A percentile compares a stretch with the other conserved stretches of the same genome.
Evolutionary conservation across 2,797 vertebrate species (phyloP).

Genomic region (Sebastes alutus): DNA sequence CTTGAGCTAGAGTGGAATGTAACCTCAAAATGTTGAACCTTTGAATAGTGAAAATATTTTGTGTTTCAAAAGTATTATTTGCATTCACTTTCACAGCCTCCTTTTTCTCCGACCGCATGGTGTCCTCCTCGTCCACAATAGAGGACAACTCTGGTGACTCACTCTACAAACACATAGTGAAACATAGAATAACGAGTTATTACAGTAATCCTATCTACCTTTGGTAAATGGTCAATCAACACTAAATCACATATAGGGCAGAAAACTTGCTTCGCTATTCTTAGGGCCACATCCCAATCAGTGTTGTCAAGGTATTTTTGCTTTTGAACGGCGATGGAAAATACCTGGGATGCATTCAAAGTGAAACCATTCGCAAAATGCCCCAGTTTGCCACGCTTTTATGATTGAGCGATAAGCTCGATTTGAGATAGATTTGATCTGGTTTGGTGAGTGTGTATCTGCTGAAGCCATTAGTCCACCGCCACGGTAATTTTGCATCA

Average conservation of each 20-base stretch:
- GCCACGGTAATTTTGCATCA: fast-evolving
- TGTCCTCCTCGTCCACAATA: conserved; percentile 79
- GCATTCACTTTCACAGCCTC: conserved; percentile 74
- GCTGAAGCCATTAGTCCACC: neutral
- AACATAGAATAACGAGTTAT: neutral
- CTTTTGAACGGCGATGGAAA: neutral
- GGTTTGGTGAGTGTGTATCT: neutral
- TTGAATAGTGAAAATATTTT: neutral
- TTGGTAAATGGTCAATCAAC: neutral
- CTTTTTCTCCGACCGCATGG: conserved; percentile 74
- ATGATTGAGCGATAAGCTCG: neutral
- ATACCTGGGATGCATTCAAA: neutral
- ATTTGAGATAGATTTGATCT: neutral
- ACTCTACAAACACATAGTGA: conserved; percentile 63
- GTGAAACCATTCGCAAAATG: neutral
- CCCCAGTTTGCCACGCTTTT: neutral
- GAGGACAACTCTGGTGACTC: conserved; percentile 81
- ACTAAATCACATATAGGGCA: neutral
- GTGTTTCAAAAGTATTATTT: neutral
- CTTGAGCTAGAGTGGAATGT: neutral
- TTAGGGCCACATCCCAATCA: neutral
- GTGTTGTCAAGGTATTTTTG: neutral
- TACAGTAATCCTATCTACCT: neutral
- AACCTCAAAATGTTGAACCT: neutral
- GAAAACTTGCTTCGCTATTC: neutral